Base-by-base conservation (phyloP, 2,888 invertebrate genomes). In the Buathra laborator region DNA sequence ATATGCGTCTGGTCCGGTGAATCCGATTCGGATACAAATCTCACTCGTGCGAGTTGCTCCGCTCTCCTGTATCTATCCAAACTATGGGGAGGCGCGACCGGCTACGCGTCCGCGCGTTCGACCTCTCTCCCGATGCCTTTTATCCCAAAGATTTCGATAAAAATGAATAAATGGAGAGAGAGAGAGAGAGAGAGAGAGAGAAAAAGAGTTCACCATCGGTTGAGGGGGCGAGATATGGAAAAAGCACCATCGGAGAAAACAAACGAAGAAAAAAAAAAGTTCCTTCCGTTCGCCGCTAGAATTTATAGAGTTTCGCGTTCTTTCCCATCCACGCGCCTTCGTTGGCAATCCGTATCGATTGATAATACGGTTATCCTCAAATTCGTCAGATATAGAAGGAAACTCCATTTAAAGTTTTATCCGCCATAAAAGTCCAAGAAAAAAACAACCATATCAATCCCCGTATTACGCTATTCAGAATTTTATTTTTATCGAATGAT, bases 271-370 rank as follows among this genome's bases (percentile, higher is more conserved):
- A 10, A 68, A 66, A 62, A 44, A 83, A 79, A 79, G 67, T 46
- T 53, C 67, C 74, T 70, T 62, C 51, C 37, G 19, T 46, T 19
- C 24, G 67, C 53, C 79, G 29, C 16, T 64, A 9, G 64, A 79
- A 83, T 83, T 79, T 83, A 75, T 83, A 74, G 83, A 83, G 70
- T 79, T 64, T 70, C 46, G 64, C 68, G 51, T 83, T 78, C 72
- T 74, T 83, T 78, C 53, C 37, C 78, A 62, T 74, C 37, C 43
- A 32, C 44, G 37, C 24, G 68, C n/a, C 68, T 67, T 29, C 48
- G 48, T 51, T 72, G 62, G 68, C 67, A 83, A 74, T 68, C 44
- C 37, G 74, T 78, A 78, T 79, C 62, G 68, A 51, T 67, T 51
- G 62, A 74, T 51, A 70, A 83, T 74, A 48, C 51, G 62, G 62